Base-by-base conservation (phyloP, 2,888 invertebrate genomes). In the Lithophane socia region DNA sequence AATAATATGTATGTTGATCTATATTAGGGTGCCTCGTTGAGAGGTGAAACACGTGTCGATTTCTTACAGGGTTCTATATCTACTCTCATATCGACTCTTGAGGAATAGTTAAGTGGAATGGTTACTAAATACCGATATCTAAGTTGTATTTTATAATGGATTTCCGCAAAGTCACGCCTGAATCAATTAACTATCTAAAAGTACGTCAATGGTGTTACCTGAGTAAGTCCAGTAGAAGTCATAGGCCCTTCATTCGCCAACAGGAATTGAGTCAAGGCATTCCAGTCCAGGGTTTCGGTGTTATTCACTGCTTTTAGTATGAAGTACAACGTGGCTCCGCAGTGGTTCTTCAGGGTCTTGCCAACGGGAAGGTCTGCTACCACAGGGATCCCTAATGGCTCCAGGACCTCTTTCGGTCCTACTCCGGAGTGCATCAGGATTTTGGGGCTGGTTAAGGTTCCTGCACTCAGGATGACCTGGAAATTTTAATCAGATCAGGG, bases 341-440 rank as follows among this genome's bases (percentile, higher is more conserved):
- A 97, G 87, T 98, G 98, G 89, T 98, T 98, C 80, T 97, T 97
- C 52, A 98, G 87, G 90, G 97, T 97, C 86, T 96, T 92, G 0
- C 98, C 98, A 0, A 98, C 98, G 0, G 97, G 97, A 13, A 98
- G 93, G 85, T 98, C 97, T 44, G 97, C 97, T n/a, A 97, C 90
- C 21, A 97, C 94, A 4, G 96, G 95, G 56, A 98, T 97, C 16
- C 96, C 94, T 44, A 97, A 94, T 37, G 93, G 90, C 8, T 95
- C 90, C 1, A 98, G 90, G 60, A 97, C 97, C 0, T 95, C 93
- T 82, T 93, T 95, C 0, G 98, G 97, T 1, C 98, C 98, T 21
- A 98, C 95, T 52, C 98, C 98, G 0, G 98, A 98, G 16, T 97
- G 93, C 64, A 98, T 89, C 0, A 98, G 94, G 16, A 98, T 92